phyloP scores from a whole-genome alignment of 2,113 vertebrate genomes.

The Prionailurus bengalensis region DNA sequence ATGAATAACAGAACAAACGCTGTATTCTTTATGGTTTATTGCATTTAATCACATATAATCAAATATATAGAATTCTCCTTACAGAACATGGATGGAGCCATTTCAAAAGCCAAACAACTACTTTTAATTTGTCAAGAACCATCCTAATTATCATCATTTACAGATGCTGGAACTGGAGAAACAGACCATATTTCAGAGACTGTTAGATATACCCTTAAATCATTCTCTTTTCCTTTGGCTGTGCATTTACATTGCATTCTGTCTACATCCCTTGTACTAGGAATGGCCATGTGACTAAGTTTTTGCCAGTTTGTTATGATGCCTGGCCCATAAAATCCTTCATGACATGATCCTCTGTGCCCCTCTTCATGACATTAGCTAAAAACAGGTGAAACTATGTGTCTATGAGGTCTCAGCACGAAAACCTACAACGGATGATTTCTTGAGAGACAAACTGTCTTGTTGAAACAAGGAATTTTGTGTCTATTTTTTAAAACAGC shows the following conservation, averaged over 20 bases:
- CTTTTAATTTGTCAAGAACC: neutral
- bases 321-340: neutral
- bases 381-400: neutral
- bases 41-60: neutral
- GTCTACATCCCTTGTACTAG: neutral
- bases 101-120: neutral
- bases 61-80: neutral
- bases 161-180: neutral
- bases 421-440: neutral
- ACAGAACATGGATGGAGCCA: neutral
- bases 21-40: neutral
- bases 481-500: slow-evolving; percentile 56
- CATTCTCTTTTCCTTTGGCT: neutral
- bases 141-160: neutral
- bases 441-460: slow-evolving; percentile 63
- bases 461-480: slow-evolving; percentile 60
- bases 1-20: neutral
- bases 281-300: neutral
- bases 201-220: neutral
- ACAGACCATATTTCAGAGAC: neutral
- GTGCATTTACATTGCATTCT: too few relatives aligned
- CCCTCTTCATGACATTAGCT: neutral
- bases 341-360: neutral
- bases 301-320: neutral
- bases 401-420: neutral